Percentiles rank a stretch among this genome's conserved stretches.
phyloP scores from a whole-genome alignment of 2,888 invertebrate genomes.

The Ennomos erosarius region DNA sequence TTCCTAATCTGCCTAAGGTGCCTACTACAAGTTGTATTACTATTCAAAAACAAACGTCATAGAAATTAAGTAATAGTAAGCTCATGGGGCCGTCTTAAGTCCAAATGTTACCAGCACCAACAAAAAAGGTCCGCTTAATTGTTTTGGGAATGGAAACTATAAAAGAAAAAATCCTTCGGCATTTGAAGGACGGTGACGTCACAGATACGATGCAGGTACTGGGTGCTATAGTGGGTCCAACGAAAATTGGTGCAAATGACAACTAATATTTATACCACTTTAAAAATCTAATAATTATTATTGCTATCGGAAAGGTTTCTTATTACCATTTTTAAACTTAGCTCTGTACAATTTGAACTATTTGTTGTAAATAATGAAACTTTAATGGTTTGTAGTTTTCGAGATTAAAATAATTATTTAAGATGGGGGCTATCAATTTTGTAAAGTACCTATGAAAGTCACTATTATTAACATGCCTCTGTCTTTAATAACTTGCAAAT shows the following conservation, averaged over 20 bases:
- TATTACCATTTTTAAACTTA: neutral
- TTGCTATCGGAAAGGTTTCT: too few relatives aligned
- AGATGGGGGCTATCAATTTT: neutral
- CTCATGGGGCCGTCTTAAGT: conserved; percentile 45
- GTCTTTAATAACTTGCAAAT: neutral
- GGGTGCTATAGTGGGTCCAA: conserved; percentile 45
- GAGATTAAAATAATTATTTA: neutral
- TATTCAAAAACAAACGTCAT: too few relatives aligned
- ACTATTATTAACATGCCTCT: conserved; percentile 1
- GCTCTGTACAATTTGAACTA: neutral
- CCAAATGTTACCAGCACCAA: conserved; percentile 55
- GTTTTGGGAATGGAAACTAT: conserved; percentile 63
- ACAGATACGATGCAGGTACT: conserved; percentile 61
- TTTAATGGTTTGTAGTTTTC: too few relatives aligned
- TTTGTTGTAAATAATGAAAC: too few relatives aligned
- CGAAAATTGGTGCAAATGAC: conserved; percentile 49
- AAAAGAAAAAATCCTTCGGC: conserved; percentile 64
- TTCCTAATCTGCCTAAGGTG: too few relatives aligned
- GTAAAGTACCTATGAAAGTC: neutral
- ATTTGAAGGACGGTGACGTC: conserved; percentile 79
- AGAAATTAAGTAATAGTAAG: too few relatives aligned
- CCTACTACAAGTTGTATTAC: too few relatives aligned
- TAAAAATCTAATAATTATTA: too few relatives aligned
- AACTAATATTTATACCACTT: too few relatives aligned
- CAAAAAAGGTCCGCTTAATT: conserved; percentile 70